Percentiles rank a stretch among this genome's conserved stretches.
phyloP scores from a whole-genome alignment of 1,140 invertebrate genomes.

The Atopsyche davidsoni region DNA sequence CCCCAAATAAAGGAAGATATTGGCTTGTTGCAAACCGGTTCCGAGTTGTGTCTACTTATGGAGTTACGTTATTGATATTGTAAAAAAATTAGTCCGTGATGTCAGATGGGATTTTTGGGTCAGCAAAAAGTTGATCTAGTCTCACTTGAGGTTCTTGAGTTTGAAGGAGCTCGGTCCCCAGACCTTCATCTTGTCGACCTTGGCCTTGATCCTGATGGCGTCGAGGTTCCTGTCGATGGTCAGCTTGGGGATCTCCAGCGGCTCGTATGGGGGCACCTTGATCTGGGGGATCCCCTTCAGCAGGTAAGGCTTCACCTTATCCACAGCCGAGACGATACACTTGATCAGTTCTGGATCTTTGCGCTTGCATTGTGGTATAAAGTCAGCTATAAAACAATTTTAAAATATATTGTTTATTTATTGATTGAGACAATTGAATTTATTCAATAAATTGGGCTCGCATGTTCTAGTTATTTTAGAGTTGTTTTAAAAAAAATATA shows the following conservation, averaged over 20 bases:
- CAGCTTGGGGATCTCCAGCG: conserved; percentile 55
- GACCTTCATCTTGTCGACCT: conserved; percentile 58
- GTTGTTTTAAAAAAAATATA: too few relatives aligned
- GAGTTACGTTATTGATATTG: too few relatives aligned
- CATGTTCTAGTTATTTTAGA: too few relatives aligned
- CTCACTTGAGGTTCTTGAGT: conserved; percentile 59
- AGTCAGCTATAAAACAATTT: conserved; percentile 43
- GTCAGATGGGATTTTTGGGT: too few relatives aligned
- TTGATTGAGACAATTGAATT: neutral
- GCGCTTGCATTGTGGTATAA: conserved; percentile 53
- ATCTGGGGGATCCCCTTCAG: conserved; percentile 57
- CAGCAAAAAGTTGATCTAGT: conserved; percentile 16
- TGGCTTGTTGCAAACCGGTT: neutral
- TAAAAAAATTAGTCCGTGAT: too few relatives aligned
- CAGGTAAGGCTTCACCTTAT: conserved; percentile 52
- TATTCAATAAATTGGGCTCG: neutral
- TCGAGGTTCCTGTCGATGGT: conserved; percentile 60
- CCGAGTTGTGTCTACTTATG: too few relatives aligned
- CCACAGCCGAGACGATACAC: conserved; percentile 53
- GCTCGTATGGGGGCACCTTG: conserved; percentile 58
- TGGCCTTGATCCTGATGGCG: conserved; percentile 58
- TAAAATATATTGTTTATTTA: neutral
- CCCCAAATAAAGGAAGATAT: neutral
- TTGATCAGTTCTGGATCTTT: conserved; percentile 54
- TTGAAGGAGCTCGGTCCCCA: conserved; percentile 55